Evolutionary conservation across 2,888 invertebrate species (phyloP).

Genomic region (Dolichopus griseipennis): DNA sequence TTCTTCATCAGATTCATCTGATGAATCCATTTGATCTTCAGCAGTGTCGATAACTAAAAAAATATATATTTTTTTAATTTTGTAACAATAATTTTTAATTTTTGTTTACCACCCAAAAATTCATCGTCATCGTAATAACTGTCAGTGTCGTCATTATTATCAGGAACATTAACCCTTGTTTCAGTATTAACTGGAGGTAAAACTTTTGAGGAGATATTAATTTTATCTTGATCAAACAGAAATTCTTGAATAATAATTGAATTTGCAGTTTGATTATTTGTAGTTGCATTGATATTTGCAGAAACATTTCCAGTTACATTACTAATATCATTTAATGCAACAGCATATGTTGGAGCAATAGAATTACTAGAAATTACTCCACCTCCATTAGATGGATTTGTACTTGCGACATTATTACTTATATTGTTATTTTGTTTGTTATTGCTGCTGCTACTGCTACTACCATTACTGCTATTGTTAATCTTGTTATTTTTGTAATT

Average conservation of each 20-base stretch:
- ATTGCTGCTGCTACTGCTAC: too few species aligned
- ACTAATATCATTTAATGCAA: neutral
- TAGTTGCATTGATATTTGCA: neutral
- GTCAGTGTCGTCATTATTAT: neutral
- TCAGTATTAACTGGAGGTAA: neutral
- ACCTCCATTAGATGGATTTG: neutral
- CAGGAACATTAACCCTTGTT: neutral
- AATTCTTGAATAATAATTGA: neutral
- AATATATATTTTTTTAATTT: neutral
- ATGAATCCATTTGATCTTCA: constrained; percentile 8
- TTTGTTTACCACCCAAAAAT: constrained; percentile 14
- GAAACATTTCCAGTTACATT: neutral
- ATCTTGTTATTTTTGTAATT: neutral
- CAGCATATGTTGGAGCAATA: neutral
- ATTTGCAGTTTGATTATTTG: neutral
- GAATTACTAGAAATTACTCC: neutral
- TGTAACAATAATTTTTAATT: too few species aligned
- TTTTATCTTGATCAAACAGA: neutral
- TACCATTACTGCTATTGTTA: neutral
- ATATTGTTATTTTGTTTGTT: too few species aligned
- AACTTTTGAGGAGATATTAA: neutral
- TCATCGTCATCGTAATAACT: constrained; percentile 15
- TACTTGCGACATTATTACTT: neutral
- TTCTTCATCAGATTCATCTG: constrained; percentile 19
- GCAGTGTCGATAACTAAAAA: constrained; percentile 11